phyloP scores from a whole-genome alignment of 2,888 invertebrate species.

The Dasypolia templi region DNA sequence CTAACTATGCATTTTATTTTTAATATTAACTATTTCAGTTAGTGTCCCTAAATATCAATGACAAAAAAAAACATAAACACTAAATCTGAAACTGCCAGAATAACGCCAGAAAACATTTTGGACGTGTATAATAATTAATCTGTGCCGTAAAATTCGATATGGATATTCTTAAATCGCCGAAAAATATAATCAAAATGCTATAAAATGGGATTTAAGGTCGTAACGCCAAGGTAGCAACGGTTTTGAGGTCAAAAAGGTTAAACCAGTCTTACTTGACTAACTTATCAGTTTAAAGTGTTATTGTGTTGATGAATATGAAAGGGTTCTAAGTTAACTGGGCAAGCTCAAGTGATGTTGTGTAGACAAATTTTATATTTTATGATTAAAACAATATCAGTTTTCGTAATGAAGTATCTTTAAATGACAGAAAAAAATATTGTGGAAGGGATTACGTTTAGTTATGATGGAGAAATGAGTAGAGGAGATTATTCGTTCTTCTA shows the following conservation, averaged over 20 bases:
- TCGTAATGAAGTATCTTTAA: constrained; percentile 51
- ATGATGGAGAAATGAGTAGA: constrained; percentile 6
- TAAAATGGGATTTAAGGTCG: constrained; percentile 60
- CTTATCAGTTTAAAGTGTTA: constrained; percentile 7
- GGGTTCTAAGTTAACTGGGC: constrained; percentile 38
- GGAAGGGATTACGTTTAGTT: constrained; percentile 29
- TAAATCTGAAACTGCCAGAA: constrained; percentile 6
- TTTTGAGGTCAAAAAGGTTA: constrained; percentile 66
- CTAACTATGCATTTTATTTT: too few species aligned
- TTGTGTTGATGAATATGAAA: constrained; percentile 29
- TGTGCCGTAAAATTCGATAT: constrained; percentile 65
- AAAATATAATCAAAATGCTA: constrained; percentile 66
- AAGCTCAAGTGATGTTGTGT: constrained; percentile 31
- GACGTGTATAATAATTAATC: constrained; percentile 48
- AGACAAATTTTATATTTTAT: constrained; percentile 62
- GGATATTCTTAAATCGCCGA: constrained; percentile 47
- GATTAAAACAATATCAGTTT: constrained; percentile 64
- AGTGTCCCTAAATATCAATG: neutral
- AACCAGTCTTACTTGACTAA: constrained; percentile 45
- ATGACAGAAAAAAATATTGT: constrained; percentile 43
- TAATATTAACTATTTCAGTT: neutral
- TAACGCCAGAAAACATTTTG: constrained; percentile 49
- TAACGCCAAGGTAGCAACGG: constrained; percentile 60
- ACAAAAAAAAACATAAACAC: neutral
- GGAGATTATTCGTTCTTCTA: constrained; percentile 20